Base-by-base conservation (phyloP, 2,888 invertebrate genomes). In the Taenaris catops region DNA sequence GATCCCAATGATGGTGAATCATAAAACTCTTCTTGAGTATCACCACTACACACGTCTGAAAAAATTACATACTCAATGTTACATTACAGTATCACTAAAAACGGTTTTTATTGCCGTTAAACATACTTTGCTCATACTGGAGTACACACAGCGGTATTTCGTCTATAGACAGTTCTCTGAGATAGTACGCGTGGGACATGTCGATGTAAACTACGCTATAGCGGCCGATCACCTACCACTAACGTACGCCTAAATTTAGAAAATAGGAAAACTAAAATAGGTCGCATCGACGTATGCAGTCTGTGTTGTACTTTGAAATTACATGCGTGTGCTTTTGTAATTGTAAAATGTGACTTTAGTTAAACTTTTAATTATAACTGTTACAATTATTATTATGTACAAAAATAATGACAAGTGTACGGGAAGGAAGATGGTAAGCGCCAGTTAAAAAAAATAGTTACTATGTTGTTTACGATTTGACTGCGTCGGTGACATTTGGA, bases 61-160 rank as follows among this genome's bases (percentile, higher is more conserved):
- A 51, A 38, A n/a, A 12, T 44, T 34, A 25, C 4, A 0, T 11
- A n/a, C n/a, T n/a, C n/a, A n/a, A n/a, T n/a, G n/a, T n/a, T n/a
- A n/a, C n/a, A n/a, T n/a, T n/a, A n/a, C n/a, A n/a, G n/a, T n/a
- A n/a, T n/a, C n/a, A n/a, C n/a, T n/a, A n/a, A n/a, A n/a, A n/a
- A n/a, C n/a, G n/a, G n/a, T n/a, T n/a, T n/a, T n/a, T n/a, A n/a
- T n/a, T n/a, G n/a, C n/a, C n/a, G n/a, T n/a, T n/a, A n/a, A n/a
- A 60, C 63, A 48, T 57, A 68, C 67, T 57, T 41, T 71, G 55
- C 43, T 83, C 80, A 59, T 71, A 80, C 57, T 87, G 83, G 32
- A 88, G 67, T 21, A 88, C 87, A 60, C 87, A 86, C 12, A 88
- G 54, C n/a, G 88, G 88, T 63, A 88, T 80, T 63, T 87, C 86